Evolutionary conservation across 2,113 vertebrate species (phyloP).

Genomic region (Oncorhynchus clarkii): DNA sequence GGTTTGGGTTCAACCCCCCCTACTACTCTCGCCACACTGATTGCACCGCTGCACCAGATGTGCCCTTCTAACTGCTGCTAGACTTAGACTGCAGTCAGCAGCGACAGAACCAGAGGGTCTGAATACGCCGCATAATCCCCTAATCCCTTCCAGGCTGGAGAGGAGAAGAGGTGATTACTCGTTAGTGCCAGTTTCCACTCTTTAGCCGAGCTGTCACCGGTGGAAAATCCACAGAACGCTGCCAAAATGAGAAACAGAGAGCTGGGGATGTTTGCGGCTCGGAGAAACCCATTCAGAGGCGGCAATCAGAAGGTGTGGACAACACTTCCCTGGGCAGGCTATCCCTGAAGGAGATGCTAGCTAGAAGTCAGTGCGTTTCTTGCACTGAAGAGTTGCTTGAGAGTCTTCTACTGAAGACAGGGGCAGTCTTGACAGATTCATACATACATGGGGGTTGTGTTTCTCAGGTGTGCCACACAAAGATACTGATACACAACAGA

Average conservation of each 20-base stretch:
- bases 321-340: constrained; percentile 11
- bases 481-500: not conserved
- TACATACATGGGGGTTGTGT: too few relatives aligned
- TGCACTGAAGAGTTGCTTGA: not conserved
- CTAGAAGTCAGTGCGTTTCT: not conserved
- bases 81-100: not conserved
- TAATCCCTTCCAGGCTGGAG: constrained; percentile 71
- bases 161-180: constrained; percentile 69
- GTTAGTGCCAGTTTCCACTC: constrained; percentile 74
- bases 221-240: constrained; percentile 59
- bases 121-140: constrained; percentile 68
- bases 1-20: not conserved
- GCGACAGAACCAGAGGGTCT: not conserved
- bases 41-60: not conserved
- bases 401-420: not conserved
- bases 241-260: constrained; percentile 71
- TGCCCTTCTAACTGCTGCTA: constrained; percentile 1
- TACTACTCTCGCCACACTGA: not conserved
- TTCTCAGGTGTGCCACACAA: not conserved
- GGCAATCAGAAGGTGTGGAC: not conserved
- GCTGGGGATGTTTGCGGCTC: constrained; percentile 11
- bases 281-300: constrained; percentile 33
- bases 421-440: too few relatives aligned
- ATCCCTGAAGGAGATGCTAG: not conserved
- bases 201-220: constrained; percentile 58